Evolutionary conservation across 1,140 invertebrate species (phyloP).

Genomic region (Papilio polyxenes): DNA sequence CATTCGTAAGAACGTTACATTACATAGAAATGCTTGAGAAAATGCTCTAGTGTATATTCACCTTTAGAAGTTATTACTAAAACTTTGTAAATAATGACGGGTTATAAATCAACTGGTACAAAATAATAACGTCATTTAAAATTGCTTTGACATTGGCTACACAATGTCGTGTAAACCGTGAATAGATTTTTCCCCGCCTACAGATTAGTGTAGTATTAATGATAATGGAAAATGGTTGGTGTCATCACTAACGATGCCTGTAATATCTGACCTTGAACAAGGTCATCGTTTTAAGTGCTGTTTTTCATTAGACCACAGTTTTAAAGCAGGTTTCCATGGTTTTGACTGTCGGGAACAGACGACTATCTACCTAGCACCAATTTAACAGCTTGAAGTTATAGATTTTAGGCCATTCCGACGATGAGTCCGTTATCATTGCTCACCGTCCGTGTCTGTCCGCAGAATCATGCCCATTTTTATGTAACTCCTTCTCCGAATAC

Average conservation of each 20-base stretch:
- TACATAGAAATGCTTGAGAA: too few relatives aligned
- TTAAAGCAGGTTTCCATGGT: not conserved
- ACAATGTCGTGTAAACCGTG: not conserved
- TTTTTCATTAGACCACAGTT: not conserved
- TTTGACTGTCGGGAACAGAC: not conserved
- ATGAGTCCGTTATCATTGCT: too few relatives aligned
- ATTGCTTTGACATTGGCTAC: conserved; percentile 1
- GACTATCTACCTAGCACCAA: not conserved
- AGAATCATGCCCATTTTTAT: too few relatives aligned
- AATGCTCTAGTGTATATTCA: too few relatives aligned
- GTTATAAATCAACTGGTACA: conserved; percentile 11
- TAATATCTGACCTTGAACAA: not conserved
- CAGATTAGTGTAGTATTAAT: not conserved
- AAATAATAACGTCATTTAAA: not conserved
- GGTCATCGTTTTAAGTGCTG: conserved; percentile 1
- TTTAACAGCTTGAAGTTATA: not conserved
- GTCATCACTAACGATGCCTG: not conserved
- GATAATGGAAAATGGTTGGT: not conserved
- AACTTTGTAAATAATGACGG: not conserved
- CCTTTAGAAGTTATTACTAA: not conserved
- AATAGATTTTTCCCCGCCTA: conserved; percentile 7
- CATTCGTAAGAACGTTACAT: too few relatives aligned
- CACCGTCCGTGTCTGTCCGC: too few relatives aligned
- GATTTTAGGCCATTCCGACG: too few relatives aligned
- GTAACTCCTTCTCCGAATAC: too few relatives aligned